Conservation (phyloP, 1,140 invertebrate genomes). For the Branchinecta lindahli region DNA sequence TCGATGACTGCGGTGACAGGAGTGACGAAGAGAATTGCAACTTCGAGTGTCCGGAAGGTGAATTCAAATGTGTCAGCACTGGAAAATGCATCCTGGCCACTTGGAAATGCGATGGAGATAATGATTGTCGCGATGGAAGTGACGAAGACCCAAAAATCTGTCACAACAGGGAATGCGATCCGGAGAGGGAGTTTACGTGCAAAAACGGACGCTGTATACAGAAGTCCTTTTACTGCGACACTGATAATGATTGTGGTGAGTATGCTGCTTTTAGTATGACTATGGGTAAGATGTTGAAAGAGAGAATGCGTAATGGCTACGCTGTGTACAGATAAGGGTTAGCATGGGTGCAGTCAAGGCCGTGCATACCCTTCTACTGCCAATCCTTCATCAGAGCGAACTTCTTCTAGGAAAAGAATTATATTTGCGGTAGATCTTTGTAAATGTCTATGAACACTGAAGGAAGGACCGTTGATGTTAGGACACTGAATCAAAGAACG, state of each 20-base stretch:
- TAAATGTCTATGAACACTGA: too few relatives aligned
- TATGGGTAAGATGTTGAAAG: not conserved
- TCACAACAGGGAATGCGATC: slow-evolving; percentile 59
- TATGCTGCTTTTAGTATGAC: not conserved
- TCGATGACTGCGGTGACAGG: slow-evolving; percentile 49
- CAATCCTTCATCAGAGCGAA: too few relatives aligned
- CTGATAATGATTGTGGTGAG: slow-evolving; percentile 61
- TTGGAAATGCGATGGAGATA: slow-evolving; percentile 90
- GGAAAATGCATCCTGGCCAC: slow-evolving; percentile 82
- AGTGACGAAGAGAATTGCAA: slow-evolving; percentile 65
- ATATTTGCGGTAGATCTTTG: too few relatives aligned
- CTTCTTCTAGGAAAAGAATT: too few relatives aligned
- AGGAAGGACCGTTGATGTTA: too few relatives aligned
- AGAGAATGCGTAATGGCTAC: too few relatives aligned
- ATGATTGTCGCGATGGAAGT: slow-evolving; percentile 83
- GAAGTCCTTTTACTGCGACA: slow-evolving; percentile 88
- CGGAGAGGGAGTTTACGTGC: slow-evolving; percentile 65
- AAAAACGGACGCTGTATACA: slow-evolving; percentile 91
- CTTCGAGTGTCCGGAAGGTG: slow-evolving; percentile 69
- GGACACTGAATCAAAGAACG: too few relatives aligned
- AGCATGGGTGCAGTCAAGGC: not conserved
- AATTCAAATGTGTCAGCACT: slow-evolving; percentile 79
- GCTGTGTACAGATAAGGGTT: not conserved
- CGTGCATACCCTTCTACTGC: too few relatives aligned
- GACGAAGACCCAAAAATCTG: slow-evolving; percentile 81